Conservation (phyloP, 2,888 invertebrate species). For the Amorpha juglandis region DNA sequence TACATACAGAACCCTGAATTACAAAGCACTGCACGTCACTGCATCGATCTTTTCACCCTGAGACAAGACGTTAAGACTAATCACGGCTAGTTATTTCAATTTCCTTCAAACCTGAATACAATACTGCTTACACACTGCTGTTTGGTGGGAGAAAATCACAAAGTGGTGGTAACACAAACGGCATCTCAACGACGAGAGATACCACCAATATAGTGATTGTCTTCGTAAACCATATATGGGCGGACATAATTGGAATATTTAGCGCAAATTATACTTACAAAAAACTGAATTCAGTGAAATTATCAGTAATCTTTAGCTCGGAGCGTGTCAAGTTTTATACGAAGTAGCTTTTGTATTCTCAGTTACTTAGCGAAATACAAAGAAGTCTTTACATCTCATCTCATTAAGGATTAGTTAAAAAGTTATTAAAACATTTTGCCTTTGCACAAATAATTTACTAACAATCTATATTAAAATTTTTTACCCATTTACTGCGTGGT, state of each 20-base stretch:
- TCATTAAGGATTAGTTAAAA: slow-evolving; percentile 24
- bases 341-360: slow-evolving; percentile 24
- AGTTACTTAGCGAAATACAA: slow-evolving; percentile 26
- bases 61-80: too few species aligned
- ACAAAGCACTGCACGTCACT: too few species aligned
- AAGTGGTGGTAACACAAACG: too few species aligned
- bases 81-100: too few species aligned
- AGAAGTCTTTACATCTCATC: slow-evolving; percentile 22
- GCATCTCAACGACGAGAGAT: too few species aligned
- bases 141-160: too few species aligned
- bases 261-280: too few species aligned
- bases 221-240: background rate
- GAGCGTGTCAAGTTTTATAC: slow-evolving; percentile 19
- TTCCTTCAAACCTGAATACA: too few species aligned
- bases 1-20: too few species aligned
- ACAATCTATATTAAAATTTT: background rate
- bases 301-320: slow-evolving; percentile 30
- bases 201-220: background rate
- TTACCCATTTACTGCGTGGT: background rate
- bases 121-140: too few species aligned
- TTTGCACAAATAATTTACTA: background rate
- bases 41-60: too few species aligned
- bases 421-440: background rate
- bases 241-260: background rate
- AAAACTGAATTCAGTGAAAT: slow-evolving; percentile 27